Conservation (phyloP, 2,113 vertebrate genomes). For the Aegotheles bennettii region DNA sequence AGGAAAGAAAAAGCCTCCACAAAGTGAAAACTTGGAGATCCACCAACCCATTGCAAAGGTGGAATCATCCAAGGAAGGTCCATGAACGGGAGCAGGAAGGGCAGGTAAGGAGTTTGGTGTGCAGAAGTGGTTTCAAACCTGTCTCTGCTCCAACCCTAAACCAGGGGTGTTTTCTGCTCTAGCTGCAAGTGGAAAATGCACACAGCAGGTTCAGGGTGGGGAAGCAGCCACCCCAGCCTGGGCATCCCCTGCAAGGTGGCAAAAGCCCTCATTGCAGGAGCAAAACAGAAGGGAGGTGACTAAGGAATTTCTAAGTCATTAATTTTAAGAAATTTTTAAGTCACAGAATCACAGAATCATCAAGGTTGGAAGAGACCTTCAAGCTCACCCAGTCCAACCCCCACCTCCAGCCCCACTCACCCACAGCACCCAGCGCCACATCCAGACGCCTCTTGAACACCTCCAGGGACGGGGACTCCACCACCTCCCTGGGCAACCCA, state of each 20-base stretch:
- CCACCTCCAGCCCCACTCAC: no score
- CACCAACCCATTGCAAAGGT: not conserved
- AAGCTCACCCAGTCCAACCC: no score
- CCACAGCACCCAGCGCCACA: no score
- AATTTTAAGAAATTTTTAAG: no score
- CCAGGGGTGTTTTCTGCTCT: not conserved
- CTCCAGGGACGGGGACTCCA: no score
- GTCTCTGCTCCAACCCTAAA: not conserved
- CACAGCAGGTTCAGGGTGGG: not conserved
- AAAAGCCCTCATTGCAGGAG: not conserved
- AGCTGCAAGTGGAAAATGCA: not conserved
- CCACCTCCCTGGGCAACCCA: no score
- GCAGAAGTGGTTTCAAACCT: not conserved
- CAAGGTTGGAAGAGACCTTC: no score
- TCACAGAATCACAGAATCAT: no score
- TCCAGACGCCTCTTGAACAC: no score
- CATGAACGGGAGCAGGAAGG: not conserved
- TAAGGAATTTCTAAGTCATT: fast-evolving
- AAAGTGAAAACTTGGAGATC: not conserved
- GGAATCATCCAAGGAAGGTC: not conserved
- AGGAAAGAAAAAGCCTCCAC: not conserved
- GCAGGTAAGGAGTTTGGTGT: not conserved
- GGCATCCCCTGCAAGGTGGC: not conserved
- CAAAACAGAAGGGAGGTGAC: not conserved
- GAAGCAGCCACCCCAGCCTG: not conserved